Conservation (phyloP, 2,113 vertebrate species). For the Nipponia nippon region DNA sequence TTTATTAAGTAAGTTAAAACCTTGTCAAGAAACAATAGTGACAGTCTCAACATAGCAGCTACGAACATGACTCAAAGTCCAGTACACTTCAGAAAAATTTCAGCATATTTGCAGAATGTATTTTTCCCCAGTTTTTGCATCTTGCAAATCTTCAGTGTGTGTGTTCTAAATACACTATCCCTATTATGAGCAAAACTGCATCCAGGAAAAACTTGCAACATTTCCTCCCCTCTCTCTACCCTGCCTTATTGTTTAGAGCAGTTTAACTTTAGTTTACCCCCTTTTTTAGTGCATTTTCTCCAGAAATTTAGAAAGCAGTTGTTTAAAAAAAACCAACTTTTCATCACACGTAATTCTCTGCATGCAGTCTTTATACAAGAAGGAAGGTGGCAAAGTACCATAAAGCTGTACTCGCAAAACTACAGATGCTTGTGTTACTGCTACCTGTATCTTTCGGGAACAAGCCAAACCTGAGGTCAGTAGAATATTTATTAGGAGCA, state of each 20-base stretch:
- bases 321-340: not conserved
- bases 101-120: not conserved
- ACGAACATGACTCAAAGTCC: not conserved
- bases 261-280: not conserved
- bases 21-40: not conserved
- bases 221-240: not conserved
- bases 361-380: not conserved
- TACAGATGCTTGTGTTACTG: not conserved
- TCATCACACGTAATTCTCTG: not conserved
- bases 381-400: not conserved
- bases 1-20: not conserved
- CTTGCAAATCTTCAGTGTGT: not conserved
- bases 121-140: not conserved
- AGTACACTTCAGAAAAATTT: not conserved
- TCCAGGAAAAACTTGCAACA: not conserved
- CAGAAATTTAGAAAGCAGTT: not conserved
- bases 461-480: not conserved
- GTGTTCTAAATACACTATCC: not conserved
- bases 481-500: not conserved
- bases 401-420: not conserved
- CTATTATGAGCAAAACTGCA: not conserved
- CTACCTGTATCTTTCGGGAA: not conserved
- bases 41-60: not conserved
- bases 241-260: not conserved
- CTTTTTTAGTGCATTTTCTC: not conserved